Percentiles rank a stretch among this genome's conserved stretches.
Evolutionary conservation across 2,797 vertebrate species (phyloP).

Genomic region (Epinephelus awoara): DNA sequence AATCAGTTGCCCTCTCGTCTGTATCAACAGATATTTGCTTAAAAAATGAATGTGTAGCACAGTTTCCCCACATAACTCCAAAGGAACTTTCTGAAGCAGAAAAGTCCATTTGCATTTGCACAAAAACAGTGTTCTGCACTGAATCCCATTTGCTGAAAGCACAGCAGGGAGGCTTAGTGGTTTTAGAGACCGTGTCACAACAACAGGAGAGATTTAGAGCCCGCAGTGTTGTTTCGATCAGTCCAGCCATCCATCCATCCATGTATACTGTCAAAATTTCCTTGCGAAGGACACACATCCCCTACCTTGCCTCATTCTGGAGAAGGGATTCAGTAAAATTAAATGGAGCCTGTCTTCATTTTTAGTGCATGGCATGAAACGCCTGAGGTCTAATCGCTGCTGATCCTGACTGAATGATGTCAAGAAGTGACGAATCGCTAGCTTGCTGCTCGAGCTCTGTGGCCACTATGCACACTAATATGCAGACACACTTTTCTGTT

Average conservation of each 20-base stretch:
- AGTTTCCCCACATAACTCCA: slow-evolving; percentile 11
- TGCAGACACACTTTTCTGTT: slow-evolving; percentile 14
- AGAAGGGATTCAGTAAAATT: slow-evolving; percentile 50
- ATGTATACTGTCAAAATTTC: slow-evolving; percentile 48
- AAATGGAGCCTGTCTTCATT: slow-evolving; percentile 58
- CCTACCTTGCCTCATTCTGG: slow-evolving; percentile 28
- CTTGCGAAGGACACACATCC: slow-evolving; percentile 50
- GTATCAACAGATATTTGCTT: slow-evolving; percentile 46
- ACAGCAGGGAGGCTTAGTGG: slow-evolving; percentile 36
- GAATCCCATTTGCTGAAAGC: slow-evolving; percentile 46
- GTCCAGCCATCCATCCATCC: slow-evolving; percentile 51
- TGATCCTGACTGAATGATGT: slow-evolving; percentile 59
- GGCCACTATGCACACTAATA: neutral
- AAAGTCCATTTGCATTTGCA: slow-evolving; percentile 50
- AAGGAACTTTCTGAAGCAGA: slow-evolving; percentile 34
- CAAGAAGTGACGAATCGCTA: slow-evolving; percentile 56
- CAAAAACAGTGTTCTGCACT: slow-evolving; percentile 32
- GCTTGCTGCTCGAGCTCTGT: slow-evolving; percentile 19
- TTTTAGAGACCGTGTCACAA: slow-evolving; percentile 52
- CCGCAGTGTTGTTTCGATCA: slow-evolving; percentile 40
- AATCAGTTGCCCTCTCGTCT: slow-evolving; percentile 38
- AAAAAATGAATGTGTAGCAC: slow-evolving; percentile 28
- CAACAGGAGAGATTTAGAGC: slow-evolving; percentile 55
- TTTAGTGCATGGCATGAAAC: slow-evolving; percentile 52
- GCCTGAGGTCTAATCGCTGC: slow-evolving; percentile 53